Evolutionary conservation across 2,888 invertebrate genomes (phyloP), one percentile per base, ranked within the genome.

Genomic region (Salpingus planirostris): DNA sequence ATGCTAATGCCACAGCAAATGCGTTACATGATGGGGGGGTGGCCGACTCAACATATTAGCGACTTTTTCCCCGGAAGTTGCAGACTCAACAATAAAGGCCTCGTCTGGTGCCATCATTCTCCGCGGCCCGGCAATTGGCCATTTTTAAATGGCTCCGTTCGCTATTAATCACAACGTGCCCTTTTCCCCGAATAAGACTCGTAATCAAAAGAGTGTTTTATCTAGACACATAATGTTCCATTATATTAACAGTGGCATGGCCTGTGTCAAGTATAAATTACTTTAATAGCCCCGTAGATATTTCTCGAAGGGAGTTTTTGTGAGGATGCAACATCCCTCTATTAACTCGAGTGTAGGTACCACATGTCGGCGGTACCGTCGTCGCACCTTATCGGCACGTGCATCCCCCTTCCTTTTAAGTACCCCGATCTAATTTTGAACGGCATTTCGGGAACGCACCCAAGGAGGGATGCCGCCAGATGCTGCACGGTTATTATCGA

Each of bases 321-420:
- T 13, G 10, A 5, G 3, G 11, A 11, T 11, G 12, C 3, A 25
- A 25, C 15, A 11, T 28, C n/a, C 7, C 4, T 11, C n/a, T 11
- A 12, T 18, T 1, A 8, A 10, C 10, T 13, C 3, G 15, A 5
- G 4, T 15, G 12, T 27, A 24, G 7, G 3, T 11, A 15, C 3
- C 7, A 7, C 11, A 13, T 27, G 11, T 11, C 23, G 14, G 15
- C 10, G 24, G 24, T 30, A 15, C 30, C 30, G 29, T 12, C 21
- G 13, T 11, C 13, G 14, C 15, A 30, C 24, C 30, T 30, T 30
- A 30, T 30, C 30, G 24, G 30, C 30, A 30, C 30, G 30, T 30
- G 30, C 24, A 15, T 13, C 5, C 14, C 12, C 15, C 5, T 18
- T n/a, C 13, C 13, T 12, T 29, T 23, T 24, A 30, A 30, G 30